These are phyloP conservation scores for Pterocles burchelli DNA, from an alignment of 2,113 vertebrate species.

Conservation along the genomic window DNA sequence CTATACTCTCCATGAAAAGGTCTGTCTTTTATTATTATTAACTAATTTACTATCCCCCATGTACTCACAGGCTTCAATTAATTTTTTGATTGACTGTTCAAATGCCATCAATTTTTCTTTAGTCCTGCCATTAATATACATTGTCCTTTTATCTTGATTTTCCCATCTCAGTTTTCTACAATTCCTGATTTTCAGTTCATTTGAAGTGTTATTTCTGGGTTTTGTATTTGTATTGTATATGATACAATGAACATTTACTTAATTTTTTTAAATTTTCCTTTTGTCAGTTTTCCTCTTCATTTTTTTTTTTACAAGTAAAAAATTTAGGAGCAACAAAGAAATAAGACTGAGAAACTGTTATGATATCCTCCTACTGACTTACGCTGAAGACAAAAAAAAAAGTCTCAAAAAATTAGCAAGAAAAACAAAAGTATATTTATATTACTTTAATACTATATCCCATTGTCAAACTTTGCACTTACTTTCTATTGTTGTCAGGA, in stretches of 20 bases:
- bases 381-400: background rate
- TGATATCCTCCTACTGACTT: background rate
- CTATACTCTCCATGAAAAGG: background rate
- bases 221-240: background rate
- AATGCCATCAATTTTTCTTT: background rate
- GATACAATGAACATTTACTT: background rate
- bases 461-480: background rate
- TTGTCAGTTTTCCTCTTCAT: background rate
- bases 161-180: background rate
- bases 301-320: background rate
- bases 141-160: background rate
- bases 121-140: background rate
- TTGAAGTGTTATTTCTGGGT: background rate
- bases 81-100: background rate
- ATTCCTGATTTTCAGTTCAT: background rate
- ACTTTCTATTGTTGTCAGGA: background rate
- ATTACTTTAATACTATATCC: background rate
- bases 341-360: background rate
- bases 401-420: background rate
- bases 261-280: background rate
- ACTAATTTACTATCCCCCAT: background rate
- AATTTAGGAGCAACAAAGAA: background rate
- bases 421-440: background rate
- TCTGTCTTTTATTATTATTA: background rate
- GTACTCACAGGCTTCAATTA: background rate